phyloP scores from a whole-genome alignment of 2,113 vertebrate genomes.

The Toxotes chatareus region DNA sequence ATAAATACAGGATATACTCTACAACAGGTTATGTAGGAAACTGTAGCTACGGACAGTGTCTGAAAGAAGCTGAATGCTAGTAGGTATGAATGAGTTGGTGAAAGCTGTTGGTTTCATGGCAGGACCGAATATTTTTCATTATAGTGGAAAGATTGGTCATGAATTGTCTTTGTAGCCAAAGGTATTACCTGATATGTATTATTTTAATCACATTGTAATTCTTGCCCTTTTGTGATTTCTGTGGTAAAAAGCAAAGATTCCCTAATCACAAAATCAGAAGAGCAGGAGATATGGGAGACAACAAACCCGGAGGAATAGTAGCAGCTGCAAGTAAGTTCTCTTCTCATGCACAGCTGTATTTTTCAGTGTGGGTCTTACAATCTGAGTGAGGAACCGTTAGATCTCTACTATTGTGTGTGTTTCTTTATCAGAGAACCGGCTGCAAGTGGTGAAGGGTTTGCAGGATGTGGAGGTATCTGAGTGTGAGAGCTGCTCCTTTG shows the following conservation, averaged over 20 bases:
- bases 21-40: not conserved
- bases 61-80: not conserved
- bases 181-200: not conserved
- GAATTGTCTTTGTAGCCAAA: not conserved
- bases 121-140: not conserved
- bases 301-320: conserved; percentile 72
- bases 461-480: conserved; percentile 85
- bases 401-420: not conserved
- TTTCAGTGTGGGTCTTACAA: not conserved
- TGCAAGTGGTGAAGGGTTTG: conserved; percentile 89
- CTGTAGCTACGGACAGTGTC: not conserved
- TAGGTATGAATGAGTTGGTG: not conserved
- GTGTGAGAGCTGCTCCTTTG: conserved; percentile 86
- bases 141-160: not conserved
- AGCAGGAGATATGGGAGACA: conserved; percentile 72
- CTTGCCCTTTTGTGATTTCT: conserved; percentile 18
- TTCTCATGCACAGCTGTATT: not conserved
- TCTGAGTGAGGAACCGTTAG: not conserved
- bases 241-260: conserved; percentile 23
- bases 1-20: not conserved
- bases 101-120: not conserved
- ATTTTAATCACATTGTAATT: conserved; percentile 25
- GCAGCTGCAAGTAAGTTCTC: conserved; percentile 76
- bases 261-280: conserved; percentile 3
- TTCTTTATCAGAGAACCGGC: conserved; percentile 87